phyloP scores from a whole-genome alignment of 2,113 vertebrate genomes.

The Vanacampus margaritifer region DNA sequence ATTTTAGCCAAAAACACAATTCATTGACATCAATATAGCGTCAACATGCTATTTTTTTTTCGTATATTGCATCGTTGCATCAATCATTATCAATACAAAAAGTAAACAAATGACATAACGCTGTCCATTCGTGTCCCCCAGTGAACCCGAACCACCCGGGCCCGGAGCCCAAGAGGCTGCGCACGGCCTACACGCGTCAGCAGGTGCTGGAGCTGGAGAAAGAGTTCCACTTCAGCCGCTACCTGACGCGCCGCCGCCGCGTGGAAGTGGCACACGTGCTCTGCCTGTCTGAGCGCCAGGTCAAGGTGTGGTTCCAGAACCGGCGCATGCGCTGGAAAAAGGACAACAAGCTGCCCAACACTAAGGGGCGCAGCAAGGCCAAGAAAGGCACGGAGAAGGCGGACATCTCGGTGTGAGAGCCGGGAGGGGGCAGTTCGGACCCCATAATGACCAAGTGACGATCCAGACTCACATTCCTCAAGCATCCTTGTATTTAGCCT shows the following conservation, averaged over 20 bases:
- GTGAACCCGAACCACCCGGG: conserved; percentile 66
- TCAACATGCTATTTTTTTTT: too few relatives aligned
- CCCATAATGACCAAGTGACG: background rate
- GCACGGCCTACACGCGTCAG: conserved; percentile 69
- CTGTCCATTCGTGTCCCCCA: conserved; percentile 9
- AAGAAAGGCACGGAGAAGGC: conserved; percentile 41
- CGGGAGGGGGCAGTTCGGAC: background rate
- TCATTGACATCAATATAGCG: background rate
- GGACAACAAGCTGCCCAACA: conserved; percentile 69
- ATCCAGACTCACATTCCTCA: conserved; percentile 11
- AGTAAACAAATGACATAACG: background rate
- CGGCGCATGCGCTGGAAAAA: conserved; percentile 73
- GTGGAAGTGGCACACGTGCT: conserved; percentile 64
- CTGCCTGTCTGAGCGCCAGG: conserved; percentile 62
- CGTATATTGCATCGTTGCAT: too few relatives aligned
- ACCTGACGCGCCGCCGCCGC: conserved; percentile 65
- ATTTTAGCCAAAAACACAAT: background rate
- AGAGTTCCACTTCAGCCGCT: conserved; percentile 70
- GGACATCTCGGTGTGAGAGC: background rate
- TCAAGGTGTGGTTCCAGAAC: conserved; percentile 73
- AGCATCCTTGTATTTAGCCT: background rate
- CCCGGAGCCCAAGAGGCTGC: conserved; percentile 63
- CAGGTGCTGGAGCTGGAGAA: conserved; percentile 71
- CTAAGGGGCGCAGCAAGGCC: conserved; percentile 64
- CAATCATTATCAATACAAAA: too few relatives aligned